Evolutionary conservation across 2,888 invertebrate genomes (phyloP).

Genomic region (Trypoxylon attenuatum): DNA sequence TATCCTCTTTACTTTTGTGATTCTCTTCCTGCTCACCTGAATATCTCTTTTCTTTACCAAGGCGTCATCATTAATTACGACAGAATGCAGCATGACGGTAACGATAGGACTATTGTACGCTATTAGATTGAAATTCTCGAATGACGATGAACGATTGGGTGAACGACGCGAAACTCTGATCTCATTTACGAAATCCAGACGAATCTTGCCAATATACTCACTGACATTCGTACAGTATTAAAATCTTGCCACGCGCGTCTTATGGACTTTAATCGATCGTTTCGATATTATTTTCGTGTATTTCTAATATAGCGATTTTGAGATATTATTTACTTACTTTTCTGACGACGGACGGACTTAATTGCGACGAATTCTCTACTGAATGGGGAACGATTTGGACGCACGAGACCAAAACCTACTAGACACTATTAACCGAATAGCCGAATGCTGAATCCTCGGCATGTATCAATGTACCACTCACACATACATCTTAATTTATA

Average conservation of each 20-base stretch:
- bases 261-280: too few species aligned
- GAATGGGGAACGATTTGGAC: slow-evolving; percentile 8
- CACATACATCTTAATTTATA: slow-evolving; percentile 28
- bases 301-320: not conserved
- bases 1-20: not conserved
- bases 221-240: not conserved
- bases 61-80: too few species aligned
- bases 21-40: too few species aligned
- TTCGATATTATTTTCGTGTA: not conserved
- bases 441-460: not conserved
- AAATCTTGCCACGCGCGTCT: not conserved
- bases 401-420: not conserved
- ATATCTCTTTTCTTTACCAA: too few species aligned
- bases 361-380: slow-evolving; percentile 13
- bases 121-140: not conserved
- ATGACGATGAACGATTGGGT: not conserved
- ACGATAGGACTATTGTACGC: too few species aligned
- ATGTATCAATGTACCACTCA: slow-evolving; percentile 18
- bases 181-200: not conserved
- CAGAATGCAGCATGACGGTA: too few species aligned
- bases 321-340: not conserved
- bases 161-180: not conserved
- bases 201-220: not conserved
- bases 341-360: slow-evolving; percentile 19
- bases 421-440: not conserved